phyloP scores from a whole-genome alignment of 2,113 vertebrate genomes.

The Heptranchias perlo region DNA sequence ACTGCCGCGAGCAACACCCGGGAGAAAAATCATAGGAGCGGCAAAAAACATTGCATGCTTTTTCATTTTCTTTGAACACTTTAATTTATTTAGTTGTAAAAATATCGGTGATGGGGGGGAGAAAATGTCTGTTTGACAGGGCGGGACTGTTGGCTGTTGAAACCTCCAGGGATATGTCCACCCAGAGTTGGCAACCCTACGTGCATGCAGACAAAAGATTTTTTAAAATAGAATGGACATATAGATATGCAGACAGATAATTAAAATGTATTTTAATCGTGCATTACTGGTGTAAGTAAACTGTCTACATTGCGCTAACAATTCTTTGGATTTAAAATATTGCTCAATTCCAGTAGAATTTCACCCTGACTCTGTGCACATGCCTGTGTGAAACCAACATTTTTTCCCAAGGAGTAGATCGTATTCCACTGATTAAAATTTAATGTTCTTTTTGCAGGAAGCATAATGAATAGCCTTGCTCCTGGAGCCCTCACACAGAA shows the following conservation, averaged over 20 bases:
- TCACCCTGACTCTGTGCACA: not conserved
- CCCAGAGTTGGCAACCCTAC: not conserved
- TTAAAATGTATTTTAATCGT: not conserved
- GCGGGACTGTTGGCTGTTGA: not conserved
- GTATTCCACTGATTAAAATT: slow-evolving; percentile 72
- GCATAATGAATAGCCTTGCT: slow-evolving; percentile 69
- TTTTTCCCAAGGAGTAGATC: slow-evolving; percentile 56
- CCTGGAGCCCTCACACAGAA: slow-evolving; percentile 48
- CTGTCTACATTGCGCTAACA: not conserved
- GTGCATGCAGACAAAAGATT: too few relatives aligned
- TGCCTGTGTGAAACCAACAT: slow-evolving; percentile 39
- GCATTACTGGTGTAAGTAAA: not conserved
- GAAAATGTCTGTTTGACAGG: too few relatives aligned
- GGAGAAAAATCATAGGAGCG: too few relatives aligned
- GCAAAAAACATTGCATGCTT: too few relatives aligned
- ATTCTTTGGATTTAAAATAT: not conserved
- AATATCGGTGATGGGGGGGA: too few relatives aligned
- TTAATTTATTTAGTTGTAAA: too few relatives aligned
- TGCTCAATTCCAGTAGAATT: not conserved
- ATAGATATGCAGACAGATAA: not conserved
- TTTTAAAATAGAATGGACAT: not conserved
- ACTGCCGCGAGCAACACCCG: too few relatives aligned
- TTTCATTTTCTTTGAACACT: too few relatives aligned
- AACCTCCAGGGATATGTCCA: not conserved
- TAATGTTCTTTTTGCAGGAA: slow-evolving; percentile 70